phyloP scores from a whole-genome alignment of 2,797 vertebrate genomes.

The Pangasius macronema region DNA sequence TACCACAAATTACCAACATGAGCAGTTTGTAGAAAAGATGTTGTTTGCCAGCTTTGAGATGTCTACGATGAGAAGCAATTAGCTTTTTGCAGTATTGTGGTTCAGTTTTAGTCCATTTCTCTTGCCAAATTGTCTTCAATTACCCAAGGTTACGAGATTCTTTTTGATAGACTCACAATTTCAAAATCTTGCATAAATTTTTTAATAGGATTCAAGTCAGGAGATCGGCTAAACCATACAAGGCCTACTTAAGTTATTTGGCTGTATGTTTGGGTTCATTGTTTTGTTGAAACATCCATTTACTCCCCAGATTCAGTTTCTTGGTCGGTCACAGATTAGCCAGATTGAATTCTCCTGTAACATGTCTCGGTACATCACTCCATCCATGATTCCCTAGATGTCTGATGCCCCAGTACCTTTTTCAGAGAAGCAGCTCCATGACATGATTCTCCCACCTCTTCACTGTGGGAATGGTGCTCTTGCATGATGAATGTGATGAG shows the following conservation, averaged over 20 bases:
- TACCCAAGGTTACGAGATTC: background rate
- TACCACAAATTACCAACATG: too few species aligned
- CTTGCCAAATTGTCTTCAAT: background rate
- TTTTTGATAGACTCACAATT: background rate
- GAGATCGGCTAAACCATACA: background rate
- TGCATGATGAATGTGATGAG: background rate
- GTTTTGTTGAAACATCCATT: too few species aligned
- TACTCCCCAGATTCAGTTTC: background rate
- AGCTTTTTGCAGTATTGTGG: background rate
- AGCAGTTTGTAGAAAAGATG: too few species aligned
- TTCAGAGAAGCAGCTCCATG: background rate
- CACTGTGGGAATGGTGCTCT: background rate
- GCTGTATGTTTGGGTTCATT: background rate
- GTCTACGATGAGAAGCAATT: background rate
- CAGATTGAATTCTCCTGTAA: too few species aligned
- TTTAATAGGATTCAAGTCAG: background rate
- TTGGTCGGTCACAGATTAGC: background rate
- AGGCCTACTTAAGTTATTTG: background rate
- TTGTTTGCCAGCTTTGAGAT: too few species aligned
- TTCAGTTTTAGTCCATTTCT: background rate
- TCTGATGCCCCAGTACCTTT: background rate
- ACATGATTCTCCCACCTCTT: background rate
- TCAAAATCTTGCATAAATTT: background rate
- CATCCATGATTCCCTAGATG: background rate
- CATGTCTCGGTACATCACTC: background rate